phyloP scores from a whole-genome alignment of 2,888 invertebrate genomes.

The Apamea anceps region DNA sequence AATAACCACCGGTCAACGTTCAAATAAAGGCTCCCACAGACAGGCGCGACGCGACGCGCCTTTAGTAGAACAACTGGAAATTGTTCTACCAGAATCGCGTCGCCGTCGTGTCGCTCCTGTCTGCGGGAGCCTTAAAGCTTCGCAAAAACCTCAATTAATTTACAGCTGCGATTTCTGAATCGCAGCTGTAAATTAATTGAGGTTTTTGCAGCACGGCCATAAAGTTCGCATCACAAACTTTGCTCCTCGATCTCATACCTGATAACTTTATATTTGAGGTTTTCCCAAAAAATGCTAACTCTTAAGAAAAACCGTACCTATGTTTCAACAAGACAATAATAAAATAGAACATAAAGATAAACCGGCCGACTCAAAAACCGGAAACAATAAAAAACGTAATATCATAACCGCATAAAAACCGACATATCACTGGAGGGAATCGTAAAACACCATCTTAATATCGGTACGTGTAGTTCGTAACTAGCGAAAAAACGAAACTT shows the following conservation, averaged over 20 bases:
- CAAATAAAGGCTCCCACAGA: not conserved
- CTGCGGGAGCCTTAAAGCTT: slow-evolving; percentile 7
- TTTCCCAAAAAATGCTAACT: slow-evolving; percentile 58
- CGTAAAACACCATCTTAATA: slow-evolving; percentile 66
- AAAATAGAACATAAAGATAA: slow-evolving; percentile 71
- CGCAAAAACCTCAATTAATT: slow-evolving; percentile 51
- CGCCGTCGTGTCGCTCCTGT: not conserved
- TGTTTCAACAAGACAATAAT: slow-evolving; percentile 65
- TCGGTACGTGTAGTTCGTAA: slow-evolving; percentile 53
- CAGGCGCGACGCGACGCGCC: not conserved
- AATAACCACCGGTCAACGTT: slow-evolving; percentile 27
- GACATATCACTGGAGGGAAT: slow-evolving; percentile 65
- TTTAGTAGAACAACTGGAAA: not conserved
- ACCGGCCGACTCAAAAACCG: slow-evolving; percentile 64
- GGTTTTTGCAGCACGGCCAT: slow-evolving; percentile 19
- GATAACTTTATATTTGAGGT: slow-evolving; percentile 52
- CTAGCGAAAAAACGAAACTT: slow-evolving; percentile 47
- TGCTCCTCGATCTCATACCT: slow-evolving; percentile 39
- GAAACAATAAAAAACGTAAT: slow-evolving; percentile 68
- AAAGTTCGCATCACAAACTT: slow-evolving; percentile 49
- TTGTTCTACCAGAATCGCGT: not conserved
- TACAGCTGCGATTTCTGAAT: slow-evolving; percentile 10
- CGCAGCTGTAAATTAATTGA: no score
- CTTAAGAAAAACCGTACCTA: slow-evolving; percentile 47
- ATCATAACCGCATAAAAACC: slow-evolving; percentile 68